A percentile compares a stretch with the other conserved stretches of the same genome.
phyloP scores from a whole-genome alignment of 1,140 invertebrate species.

The Laodelphax striatellus region DNA sequence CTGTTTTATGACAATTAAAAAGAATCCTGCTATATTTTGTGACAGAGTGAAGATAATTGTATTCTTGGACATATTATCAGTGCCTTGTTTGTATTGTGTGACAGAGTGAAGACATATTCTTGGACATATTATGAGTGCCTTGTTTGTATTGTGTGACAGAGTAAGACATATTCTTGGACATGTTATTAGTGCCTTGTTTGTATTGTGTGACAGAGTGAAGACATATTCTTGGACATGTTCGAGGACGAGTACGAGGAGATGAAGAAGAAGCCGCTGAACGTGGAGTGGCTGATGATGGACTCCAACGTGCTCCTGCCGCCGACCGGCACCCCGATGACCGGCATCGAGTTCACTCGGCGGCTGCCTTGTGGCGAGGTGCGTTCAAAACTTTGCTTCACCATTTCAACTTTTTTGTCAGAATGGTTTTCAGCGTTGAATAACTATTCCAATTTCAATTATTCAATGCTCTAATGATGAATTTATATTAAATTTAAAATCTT shows the following conservation, averaged over 20 bases:
- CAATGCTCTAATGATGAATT: too few relatives aligned
- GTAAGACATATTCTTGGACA: too few relatives aligned
- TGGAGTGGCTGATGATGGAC: slow-evolving; percentile 91
- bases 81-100: slow-evolving; percentile 15
- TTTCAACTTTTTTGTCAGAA: too few relatives aligned
- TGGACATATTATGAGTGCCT: slow-evolving; percentile 99
- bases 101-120: slow-evolving; percentile 93
- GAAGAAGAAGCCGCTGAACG: slow-evolving; percentile 74
- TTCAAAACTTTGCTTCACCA: slow-evolving; percentile 10
- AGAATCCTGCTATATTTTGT: too few relatives aligned
- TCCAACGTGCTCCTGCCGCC: slow-evolving; percentile 91
- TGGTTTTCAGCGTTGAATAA: too few relatives aligned
- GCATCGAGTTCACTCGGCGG: slow-evolving; percentile 88
- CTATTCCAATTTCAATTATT: too few relatives aligned
- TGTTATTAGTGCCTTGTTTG: not conserved
- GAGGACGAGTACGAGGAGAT: slow-evolving; percentile 95
- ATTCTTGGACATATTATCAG: too few relatives aligned
- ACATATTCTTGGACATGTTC: slow-evolving; percentile 98
- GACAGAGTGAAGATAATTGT: too few relatives aligned
- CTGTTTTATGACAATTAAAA: too few relatives aligned
- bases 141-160: too few relatives aligned
- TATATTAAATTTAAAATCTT: too few relatives aligned
- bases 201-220: slow-evolving; percentile 64
- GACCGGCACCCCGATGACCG: slow-evolving; percentile 92
- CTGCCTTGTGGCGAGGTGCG: slow-evolving; percentile 86